These are phyloP conservation scores for Vidua macroura DNA, from an alignment of 2,113 vertebrate species.

Conservation along the genomic window DNA sequence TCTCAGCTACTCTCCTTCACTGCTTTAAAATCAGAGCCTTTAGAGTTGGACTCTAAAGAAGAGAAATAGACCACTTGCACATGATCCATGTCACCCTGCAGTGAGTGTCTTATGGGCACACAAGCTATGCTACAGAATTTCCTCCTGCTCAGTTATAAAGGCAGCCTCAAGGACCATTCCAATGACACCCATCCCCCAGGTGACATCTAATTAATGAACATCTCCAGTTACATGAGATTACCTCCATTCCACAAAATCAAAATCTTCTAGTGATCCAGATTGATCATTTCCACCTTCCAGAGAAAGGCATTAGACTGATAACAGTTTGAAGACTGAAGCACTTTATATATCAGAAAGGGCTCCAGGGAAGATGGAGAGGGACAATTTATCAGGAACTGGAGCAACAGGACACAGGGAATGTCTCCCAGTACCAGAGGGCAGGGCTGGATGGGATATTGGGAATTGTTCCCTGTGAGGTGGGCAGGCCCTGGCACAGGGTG, in stretches of 20 bases:
- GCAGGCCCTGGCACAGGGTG: not conserved
- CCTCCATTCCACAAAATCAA: not conserved
- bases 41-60: not conserved
- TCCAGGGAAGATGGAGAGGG: not conserved
- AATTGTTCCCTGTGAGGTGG: not conserved
- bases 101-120: not conserved
- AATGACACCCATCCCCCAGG: not conserved
- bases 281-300: not conserved
- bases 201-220: not conserved
- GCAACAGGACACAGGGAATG: not conserved
- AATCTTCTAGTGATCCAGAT: not conserved
- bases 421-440: not conserved
- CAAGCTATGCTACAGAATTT: not conserved
- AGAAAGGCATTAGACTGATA: not conserved
- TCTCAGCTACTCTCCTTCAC: not conserved
- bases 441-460: accelerated
- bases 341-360: not conserved
- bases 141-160: not conserved
- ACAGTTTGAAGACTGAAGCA: not conserved
- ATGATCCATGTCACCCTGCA: not conserved
- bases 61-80: not conserved
- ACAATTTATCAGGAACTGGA: not conserved
- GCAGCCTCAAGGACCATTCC: not conserved
- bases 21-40: not conserved
- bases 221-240: not conserved